Conservation (phyloP, 2,113 vertebrate genomes). For the Rhea americana region DNA sequence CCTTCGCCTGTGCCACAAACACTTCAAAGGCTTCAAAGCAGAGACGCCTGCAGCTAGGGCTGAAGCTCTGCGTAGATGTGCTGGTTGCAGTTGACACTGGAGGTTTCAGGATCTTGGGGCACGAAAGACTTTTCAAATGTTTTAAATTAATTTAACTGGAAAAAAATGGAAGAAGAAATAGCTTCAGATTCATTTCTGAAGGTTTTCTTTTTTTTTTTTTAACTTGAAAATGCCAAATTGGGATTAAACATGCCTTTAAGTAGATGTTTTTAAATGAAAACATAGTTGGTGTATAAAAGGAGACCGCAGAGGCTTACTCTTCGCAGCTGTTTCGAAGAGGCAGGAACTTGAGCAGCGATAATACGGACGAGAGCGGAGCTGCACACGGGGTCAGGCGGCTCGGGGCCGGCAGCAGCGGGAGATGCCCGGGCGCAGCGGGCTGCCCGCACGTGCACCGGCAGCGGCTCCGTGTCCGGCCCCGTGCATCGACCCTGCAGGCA, state of each 20-base stretch:
- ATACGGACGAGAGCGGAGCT: neutral
- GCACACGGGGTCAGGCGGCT: too few species aligned
- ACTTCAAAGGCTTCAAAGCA: constrained; percentile 69
- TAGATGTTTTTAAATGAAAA: neutral
- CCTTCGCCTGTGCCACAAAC: constrained; percentile 8
- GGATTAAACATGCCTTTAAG: constrained; percentile 4
- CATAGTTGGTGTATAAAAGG: neutral
- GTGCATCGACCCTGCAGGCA: neutral
- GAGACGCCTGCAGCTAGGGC: constrained; percentile 39
- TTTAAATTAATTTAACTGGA: constrained; percentile 57
- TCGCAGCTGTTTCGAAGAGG: neutral
- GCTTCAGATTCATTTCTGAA: neutral
- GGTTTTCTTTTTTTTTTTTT: neutral
- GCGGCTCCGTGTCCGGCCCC: neutral
- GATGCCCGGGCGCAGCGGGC: too few species aligned
- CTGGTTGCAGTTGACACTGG: constrained; percentile 26
- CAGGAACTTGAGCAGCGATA: neutral
- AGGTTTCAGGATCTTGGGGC: constrained; percentile 52
- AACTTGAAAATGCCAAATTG: neutral
- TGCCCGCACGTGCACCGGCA: rapidly evolving
- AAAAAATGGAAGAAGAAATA: neutral
- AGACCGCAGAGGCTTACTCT: neutral
- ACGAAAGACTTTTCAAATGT: constrained; percentile 33
- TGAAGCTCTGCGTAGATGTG: constrained; percentile 23
- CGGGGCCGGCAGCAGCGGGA: neutral